Base-by-base conservation (phyloP, 2,113 vertebrate species). In the Eretmochelys imbricata region DNA sequence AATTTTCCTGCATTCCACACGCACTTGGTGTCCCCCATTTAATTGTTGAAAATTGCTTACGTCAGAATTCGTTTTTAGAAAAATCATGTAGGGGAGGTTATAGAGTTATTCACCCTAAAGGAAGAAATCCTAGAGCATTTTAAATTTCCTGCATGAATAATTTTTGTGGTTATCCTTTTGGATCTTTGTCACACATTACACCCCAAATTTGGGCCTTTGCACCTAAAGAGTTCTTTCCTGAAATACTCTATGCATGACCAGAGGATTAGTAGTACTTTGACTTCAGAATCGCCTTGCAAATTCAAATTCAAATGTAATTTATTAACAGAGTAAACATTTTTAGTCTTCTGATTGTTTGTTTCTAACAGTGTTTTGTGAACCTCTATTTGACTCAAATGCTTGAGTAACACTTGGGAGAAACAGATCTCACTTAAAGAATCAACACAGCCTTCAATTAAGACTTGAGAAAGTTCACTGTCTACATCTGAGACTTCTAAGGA, bases 391-490 rank as follows among this genome's bases (percentile, higher is more conserved):
- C 82, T 17, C 7, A 81, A 86, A 31, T 55, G 72, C 48, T 82
- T 89, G 84, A 82, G 51, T 3, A 93, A 29, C 49, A 51, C 11
- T 75, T 94, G 35, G 31, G 20, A 82, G 91, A 87, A 90, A 88
- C 31, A 84, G 0, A 55, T n/a, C 38, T 38, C 85, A 14, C 57
- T 93, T 59, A 49, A 62, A 90, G 62, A 88, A 84, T 50, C 42
- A 88, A 49, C 1, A 80, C 49, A 85, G 82, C 29, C 49, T 78
- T 75, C 27, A 85, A 80, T 16, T 48, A 55, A 54, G 78, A 82
- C 46, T 46, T 80, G 55, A 82, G 84, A 59, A 27, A 42, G 46
- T 53, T 10, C 38, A 38, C 16, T 69, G 50, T 93, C 49, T 54
- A 84, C 80, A 82, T 50, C 27, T 59, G 79, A 72, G 46, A 35